Conservation (phyloP, 2,113 vertebrate genomes). For the Cygnus atratus region DNA sequence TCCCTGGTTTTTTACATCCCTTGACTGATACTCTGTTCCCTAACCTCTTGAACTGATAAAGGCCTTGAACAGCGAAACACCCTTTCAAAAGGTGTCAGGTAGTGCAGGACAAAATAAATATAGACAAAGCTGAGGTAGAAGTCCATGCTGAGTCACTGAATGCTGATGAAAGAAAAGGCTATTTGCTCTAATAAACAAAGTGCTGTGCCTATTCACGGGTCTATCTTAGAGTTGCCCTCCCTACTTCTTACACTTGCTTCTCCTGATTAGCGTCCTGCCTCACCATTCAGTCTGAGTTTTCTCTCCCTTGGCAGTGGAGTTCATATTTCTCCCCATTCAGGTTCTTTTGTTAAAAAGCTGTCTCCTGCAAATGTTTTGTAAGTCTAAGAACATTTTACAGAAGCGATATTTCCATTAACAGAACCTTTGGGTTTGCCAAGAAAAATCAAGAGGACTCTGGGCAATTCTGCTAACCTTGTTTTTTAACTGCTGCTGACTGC, state of each 20-base stretch:
- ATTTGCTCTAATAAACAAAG: background rate
- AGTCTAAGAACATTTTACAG: background rate
- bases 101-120: background rate
- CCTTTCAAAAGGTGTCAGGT: background rate
- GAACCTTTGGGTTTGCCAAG: background rate
- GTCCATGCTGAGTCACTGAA: background rate
- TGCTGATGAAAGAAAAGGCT: background rate
- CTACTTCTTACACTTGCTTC: background rate
- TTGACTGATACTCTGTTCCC: background rate
- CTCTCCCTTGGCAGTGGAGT: rapidly evolving
- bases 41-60: background rate
- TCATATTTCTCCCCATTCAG: background rate
- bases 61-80: background rate
- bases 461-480: background rate
- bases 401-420: background rate
- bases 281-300: background rate
- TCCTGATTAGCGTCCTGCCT: background rate
- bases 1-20: background rate
- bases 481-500: background rate
- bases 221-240: background rate
- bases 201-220: background rate
- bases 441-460: background rate
- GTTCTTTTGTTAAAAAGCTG: background rate
- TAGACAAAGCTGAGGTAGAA: background rate
- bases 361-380: background rate